phyloP scores from a whole-genome alignment of 2,888 invertebrate genomes.

The Athrips mouffetella region DNA sequence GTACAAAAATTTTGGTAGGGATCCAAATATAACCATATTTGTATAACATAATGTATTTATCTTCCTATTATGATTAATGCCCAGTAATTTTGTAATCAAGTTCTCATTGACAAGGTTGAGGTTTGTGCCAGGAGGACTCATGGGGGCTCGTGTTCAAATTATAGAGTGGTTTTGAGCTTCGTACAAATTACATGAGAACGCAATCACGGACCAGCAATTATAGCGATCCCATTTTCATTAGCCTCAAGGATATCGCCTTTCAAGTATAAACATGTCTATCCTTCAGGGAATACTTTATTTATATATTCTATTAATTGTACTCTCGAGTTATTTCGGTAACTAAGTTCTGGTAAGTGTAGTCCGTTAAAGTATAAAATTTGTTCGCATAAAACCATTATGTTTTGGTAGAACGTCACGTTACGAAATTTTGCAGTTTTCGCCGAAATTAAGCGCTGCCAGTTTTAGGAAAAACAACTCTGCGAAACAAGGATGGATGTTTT shows the following conservation, averaged over 20 bases:
- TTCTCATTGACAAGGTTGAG: slow-evolving; percentile 27
- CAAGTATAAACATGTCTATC: slow-evolving; percentile 16
- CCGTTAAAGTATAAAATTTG: too few relatives aligned
- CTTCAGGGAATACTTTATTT: too few relatives aligned
- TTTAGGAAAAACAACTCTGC: not conserved
- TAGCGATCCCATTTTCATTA: slow-evolving; percentile 35
- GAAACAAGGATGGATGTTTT: not conserved
- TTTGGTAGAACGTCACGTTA: too few relatives aligned
- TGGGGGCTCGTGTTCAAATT: slow-evolving; percentile 26
- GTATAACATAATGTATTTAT: not conserved
- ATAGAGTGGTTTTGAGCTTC: slow-evolving; percentile 28
- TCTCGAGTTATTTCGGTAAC: too few relatives aligned
- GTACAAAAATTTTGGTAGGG: too few relatives aligned
- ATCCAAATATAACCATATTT: too few relatives aligned
- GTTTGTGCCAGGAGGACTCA: not conserved
- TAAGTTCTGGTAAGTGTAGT: too few relatives aligned
- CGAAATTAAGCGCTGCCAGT: not conserved
- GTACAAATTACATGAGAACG: slow-evolving; percentile 40
- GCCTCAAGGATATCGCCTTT: slow-evolving; percentile 21
- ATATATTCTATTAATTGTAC: too few relatives aligned
- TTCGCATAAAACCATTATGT: too few relatives aligned
- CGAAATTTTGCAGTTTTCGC: not conserved
- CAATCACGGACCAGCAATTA: slow-evolving; percentile 41
- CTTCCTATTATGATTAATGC: too few relatives aligned
- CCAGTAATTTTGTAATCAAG: slow-evolving; percentile 27